A percentile compares a stretch with the other conserved stretches of the same genome.
These are phyloP conservation scores for Cotesia chilonis DNA, from an alignment of 1,140 invertebrate genomes.

Conservation along the genomic window DNA sequence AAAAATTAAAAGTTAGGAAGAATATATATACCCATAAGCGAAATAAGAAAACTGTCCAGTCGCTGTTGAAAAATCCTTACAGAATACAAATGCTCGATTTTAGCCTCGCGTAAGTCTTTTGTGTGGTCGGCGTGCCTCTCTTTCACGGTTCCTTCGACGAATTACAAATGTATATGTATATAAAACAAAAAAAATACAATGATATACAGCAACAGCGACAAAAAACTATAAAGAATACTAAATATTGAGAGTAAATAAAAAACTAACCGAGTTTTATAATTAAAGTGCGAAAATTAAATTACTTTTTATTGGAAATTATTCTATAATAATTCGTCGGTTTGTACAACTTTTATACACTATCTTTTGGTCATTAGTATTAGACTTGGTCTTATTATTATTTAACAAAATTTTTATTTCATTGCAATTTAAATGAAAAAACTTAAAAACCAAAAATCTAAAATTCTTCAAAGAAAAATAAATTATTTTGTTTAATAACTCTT, in stretches of 20 bases:
- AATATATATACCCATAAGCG: constrained; percentile 54
- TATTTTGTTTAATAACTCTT: too few species aligned
- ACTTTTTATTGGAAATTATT: too few species aligned
- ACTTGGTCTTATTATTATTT: too few species aligned
- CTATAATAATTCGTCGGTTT: too few species aligned
- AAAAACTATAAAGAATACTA: constrained; percentile 13
- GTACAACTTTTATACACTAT: too few species aligned
- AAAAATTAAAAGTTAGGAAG: constrained; percentile 53
- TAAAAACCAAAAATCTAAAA: too few species aligned
- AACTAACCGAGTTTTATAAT: background rate
- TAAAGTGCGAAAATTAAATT: too few species aligned
- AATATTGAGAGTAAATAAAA: background rate
- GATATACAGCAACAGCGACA: background rate
- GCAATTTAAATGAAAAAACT: too few species aligned
- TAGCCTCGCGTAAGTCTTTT: constrained; percentile 30
- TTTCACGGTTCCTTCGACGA: constrained; percentile 17
- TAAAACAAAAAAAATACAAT: background rate
- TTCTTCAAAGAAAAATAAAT: too few species aligned
- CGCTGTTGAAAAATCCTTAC: constrained; percentile 58
- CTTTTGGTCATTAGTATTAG: too few species aligned
- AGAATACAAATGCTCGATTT: constrained; percentile 64
- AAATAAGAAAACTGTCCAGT: constrained; percentile 61
- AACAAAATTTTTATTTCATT: too few species aligned
- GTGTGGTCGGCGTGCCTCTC: constrained; percentile 16
- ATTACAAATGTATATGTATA: constrained; percentile 10